These are phyloP conservation scores for Pyrrhia umbra DNA, from an alignment of 2,888 invertebrate species.

Conservation along the genomic window DNA sequence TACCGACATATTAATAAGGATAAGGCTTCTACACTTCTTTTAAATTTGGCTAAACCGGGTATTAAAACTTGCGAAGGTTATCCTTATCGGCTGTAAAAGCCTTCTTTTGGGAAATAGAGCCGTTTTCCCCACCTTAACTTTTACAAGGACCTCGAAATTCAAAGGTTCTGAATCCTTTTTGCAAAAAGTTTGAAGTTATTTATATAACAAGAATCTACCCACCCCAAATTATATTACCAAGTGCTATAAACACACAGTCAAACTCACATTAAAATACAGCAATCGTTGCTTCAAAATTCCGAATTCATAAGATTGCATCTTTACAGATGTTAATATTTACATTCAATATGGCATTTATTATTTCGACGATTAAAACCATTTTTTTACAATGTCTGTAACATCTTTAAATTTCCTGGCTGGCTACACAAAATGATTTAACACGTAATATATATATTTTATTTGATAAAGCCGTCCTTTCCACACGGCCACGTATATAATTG, in stretches of 20 bases:
- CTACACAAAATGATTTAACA: constrained; percentile 38
- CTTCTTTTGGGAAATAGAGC: neutral
- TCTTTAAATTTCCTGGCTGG: constrained; percentile 16
- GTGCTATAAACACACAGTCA: neutral
- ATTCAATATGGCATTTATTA: no score
- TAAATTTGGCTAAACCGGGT: neutral
- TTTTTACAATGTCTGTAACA: no score
- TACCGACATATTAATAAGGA: constrained; percentile 18
- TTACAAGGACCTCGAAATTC: neutral
- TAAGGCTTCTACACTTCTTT: constrained; percentile 15
- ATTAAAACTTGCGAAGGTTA: constrained; percentile 4
- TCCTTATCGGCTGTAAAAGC: no score
- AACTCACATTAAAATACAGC: no score
- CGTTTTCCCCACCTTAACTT: neutral
- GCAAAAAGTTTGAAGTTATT: neutral
- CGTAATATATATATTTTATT: constrained; percentile 38
- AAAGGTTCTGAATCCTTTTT: neutral
- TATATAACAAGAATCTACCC: no score
- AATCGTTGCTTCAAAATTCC: no score
- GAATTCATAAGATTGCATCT: no score
- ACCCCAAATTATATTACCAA: no score
- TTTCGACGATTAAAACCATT: no score
- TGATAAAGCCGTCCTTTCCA: constrained; percentile 57
- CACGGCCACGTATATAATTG: constrained; percentile 36
- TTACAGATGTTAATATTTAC: no score